Percentiles rank a stretch among this genome's conserved stretches.
These are phyloP conservation scores for Hypena proboscidalis DNA, from an alignment of 2,888 invertebrate species.

Conservation along the genomic window DNA sequence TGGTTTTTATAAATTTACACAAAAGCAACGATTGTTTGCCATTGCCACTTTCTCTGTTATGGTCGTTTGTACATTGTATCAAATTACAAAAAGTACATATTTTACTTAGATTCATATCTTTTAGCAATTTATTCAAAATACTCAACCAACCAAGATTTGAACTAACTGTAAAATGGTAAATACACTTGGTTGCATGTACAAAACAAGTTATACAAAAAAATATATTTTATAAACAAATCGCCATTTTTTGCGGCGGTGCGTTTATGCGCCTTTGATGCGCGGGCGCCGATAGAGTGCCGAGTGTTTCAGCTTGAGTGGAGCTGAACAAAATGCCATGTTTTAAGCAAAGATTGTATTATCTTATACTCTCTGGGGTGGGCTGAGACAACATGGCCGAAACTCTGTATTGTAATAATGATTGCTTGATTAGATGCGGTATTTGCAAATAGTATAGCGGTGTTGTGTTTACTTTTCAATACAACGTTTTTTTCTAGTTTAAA, in stretches of 20 bases:
- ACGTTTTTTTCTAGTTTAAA: too few relatives aligned
- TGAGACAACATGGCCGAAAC: slow-evolving; percentile 10
- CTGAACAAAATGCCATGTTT: slow-evolving; percentile 34
- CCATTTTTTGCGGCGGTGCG: slow-evolving; percentile 28
- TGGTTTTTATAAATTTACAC: too few relatives aligned
- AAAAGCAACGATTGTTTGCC: too few relatives aligned
- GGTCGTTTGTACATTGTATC: too few relatives aligned
- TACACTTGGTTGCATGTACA: slow-evolving; percentile 35
- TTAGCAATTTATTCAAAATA: background rate
- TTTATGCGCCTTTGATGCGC: slow-evolving; percentile 22
- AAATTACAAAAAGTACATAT: too few relatives aligned
- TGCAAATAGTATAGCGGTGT: background rate
- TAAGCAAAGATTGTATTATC: slow-evolving; percentile 29
- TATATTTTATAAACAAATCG: slow-evolving; percentile 35
- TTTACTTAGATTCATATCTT: background rate
- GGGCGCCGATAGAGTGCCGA: slow-evolving; percentile 27
- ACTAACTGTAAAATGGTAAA: slow-evolving; percentile 10
- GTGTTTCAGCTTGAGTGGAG: slow-evolving; percentile 38
- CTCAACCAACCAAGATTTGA: slow-evolving; percentile 4
- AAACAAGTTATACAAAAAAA: slow-evolving; percentile 25
- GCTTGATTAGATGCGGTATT: slow-evolving; percentile 28
- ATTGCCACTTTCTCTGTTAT: too few relatives aligned
- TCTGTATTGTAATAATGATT: slow-evolving; percentile 41
- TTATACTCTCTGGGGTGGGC: slow-evolving; percentile 56
- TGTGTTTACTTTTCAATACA: too few relatives aligned